Base-by-base conservation (phyloP, 92 coral and sea anemone genomes). In the Chrysogorgia sp. region DNA sequence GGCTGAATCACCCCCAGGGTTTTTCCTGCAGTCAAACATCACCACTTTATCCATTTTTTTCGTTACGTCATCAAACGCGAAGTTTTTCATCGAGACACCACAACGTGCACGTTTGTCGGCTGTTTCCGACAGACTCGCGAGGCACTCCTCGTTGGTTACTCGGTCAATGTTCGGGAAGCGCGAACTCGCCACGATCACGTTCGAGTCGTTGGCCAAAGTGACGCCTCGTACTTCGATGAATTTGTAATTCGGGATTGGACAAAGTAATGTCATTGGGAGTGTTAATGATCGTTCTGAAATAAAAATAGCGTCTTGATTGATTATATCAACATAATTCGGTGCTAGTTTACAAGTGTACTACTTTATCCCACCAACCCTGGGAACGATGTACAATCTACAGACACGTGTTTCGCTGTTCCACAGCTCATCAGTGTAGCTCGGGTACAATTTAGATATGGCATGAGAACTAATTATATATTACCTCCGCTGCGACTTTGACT, bases 31-130 rank as follows among this genome's bases (percentile, higher is more conserved):
- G 31, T 65, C 72, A 35, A 35, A 65, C 23, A 53, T 65, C 32
- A 65, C 72, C 25, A 65, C 41, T 65, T 65, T 65, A 37, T 65
- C 72, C 72, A 65, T 65, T n/a, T 17, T 12, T 19, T 65, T 49
- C 23, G 48, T 10, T 26, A n/a, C 23, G 52, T 30, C 53, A 37
- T 65, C 72, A 5, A 37, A 49, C 23, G 72, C 29, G 30, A 65
- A 65, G 19, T 26, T 30, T 14, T 65, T 12, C 72, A 65, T 65
- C 1, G 53, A 65, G 30, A 65, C 72, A 0, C n/a, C 20, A 53
- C 72, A 65, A 20, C 9, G 10, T 40, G 53, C 72, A 2, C 31
- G 50, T 35, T 65, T 25, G 15, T 40, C 53, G 41, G 43, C 45
- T 20, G 72, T 6, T 37, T 35, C 31, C 52, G 29, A 7, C 29